Evolutionary conservation across 2,113 vertebrate species (phyloP).

Genomic region (Mus musculus): DNA sequence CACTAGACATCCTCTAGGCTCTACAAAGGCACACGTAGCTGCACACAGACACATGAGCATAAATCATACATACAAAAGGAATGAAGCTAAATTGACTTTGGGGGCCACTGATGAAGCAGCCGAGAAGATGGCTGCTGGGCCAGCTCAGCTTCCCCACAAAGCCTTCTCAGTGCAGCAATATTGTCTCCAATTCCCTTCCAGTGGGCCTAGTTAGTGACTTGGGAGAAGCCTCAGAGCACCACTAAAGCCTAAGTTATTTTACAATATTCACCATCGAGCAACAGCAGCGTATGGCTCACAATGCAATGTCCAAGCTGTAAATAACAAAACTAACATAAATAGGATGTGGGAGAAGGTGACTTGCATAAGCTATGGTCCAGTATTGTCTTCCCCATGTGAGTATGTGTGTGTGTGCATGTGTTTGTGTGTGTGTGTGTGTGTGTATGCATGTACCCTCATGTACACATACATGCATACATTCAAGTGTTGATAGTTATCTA

Average conservation of each 20-base stretch:
- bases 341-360: not conserved
- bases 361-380: not conserved
- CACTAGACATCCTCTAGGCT: not conserved
- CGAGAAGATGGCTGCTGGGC: accelerated
- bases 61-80: not conserved
- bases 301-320: not conserved
- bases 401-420: not conserved
- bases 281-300: not conserved
- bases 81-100: accelerated
- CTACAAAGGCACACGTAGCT: no score
- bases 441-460: not conserved
- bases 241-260: not conserved
- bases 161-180: not conserved
- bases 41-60: not conserved
- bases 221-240: not conserved
- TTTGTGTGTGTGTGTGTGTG: no score
- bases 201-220: not conserved
- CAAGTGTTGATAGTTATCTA: not conserved
- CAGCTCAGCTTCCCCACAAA: not conserved
- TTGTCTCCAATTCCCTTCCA: not conserved
- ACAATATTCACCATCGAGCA: not conserved
- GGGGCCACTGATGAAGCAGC: not conserved
- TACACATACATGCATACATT: not conserved
- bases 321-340: not conserved
- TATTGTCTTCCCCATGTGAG: not conserved